Percentiles rank a stretch among this genome's conserved stretches.
Conservation (phyloP, 2,797 vertebrate species). For the Pteropus rufus region DNA sequence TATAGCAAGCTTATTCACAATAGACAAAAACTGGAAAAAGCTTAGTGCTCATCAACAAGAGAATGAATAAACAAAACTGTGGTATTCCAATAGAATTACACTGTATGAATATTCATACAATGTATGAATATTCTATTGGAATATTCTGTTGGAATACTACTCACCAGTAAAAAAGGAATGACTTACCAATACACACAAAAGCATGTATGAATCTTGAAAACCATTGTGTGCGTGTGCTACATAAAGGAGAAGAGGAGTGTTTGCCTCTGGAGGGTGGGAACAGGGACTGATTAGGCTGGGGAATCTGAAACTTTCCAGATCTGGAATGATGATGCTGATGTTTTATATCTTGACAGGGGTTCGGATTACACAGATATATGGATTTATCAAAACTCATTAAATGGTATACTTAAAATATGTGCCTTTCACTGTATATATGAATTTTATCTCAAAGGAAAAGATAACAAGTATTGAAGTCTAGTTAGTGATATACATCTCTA, state of each 20-base stretch:
- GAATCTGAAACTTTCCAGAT: not conserved
- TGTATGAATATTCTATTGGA: not conserved
- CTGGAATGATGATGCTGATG: not conserved
- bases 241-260: not conserved
- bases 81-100: not conserved
- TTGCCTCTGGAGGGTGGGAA: not conserved
- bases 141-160: not conserved
- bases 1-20: not conserved
- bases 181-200: not conserved
- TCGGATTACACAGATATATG: not conserved
- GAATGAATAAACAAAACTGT: not conserved
- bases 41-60: not conserved
- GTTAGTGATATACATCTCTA: not conserved
- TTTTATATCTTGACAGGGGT: not conserved
- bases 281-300: not conserved
- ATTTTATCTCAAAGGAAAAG: not conserved
- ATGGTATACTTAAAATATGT: not conserved
- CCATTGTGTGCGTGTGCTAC: rapidly evolving
- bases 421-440: not conserved
- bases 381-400: not conserved
- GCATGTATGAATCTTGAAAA: not conserved
- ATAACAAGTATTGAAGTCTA: not conserved
- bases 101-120: not conserved
- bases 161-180: not conserved
- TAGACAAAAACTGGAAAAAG: not conserved